phyloP scores from a whole-genome alignment of 2,888 invertebrate genomes.

The Catocala fraxini region DNA sequence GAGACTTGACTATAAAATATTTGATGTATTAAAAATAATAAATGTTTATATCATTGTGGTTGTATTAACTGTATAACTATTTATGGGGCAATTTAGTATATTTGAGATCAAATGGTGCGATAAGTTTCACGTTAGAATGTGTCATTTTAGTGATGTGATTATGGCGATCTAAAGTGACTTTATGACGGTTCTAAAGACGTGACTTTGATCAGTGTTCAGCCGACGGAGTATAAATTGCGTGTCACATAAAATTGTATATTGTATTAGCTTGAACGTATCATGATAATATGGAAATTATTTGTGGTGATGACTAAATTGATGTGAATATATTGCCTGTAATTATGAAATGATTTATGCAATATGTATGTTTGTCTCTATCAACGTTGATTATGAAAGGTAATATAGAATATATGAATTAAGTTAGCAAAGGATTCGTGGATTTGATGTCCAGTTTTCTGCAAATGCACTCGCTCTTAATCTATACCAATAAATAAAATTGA shows the following conservation, averaged over 20 bases:
- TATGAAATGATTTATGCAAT: not conserved
- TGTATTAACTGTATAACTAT: constrained; percentile 16
- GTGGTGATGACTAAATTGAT: constrained; percentile 1
- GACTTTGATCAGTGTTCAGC: constrained; percentile 15
- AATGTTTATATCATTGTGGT: constrained; percentile 24
- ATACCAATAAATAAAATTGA: no score
- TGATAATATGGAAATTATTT: constrained; percentile 3
- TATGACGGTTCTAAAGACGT: constrained; percentile 41
- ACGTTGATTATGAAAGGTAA: not conserved
- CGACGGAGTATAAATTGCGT: constrained; percentile 6
- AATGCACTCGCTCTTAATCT: no score
- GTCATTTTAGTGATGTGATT: constrained; percentile 18
- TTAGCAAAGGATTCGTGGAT: no score
- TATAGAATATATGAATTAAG: not conserved
- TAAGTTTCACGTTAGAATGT: constrained; percentile 5
- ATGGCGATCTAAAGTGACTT: constrained; percentile 29
- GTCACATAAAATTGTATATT: constrained; percentile 50
- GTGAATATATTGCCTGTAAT: not conserved
- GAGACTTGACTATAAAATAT: constrained; percentile 28
- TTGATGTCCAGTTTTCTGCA: no score
- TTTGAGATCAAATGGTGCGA: constrained; percentile 21
- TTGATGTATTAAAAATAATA: constrained; percentile 22
- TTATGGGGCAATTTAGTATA: constrained; percentile 32
- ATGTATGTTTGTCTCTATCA: no score
- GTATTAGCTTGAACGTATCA: constrained; percentile 47